Conservation (phyloP, 2,113 vertebrate species). For the Sturnira hondurensis region DNA sequence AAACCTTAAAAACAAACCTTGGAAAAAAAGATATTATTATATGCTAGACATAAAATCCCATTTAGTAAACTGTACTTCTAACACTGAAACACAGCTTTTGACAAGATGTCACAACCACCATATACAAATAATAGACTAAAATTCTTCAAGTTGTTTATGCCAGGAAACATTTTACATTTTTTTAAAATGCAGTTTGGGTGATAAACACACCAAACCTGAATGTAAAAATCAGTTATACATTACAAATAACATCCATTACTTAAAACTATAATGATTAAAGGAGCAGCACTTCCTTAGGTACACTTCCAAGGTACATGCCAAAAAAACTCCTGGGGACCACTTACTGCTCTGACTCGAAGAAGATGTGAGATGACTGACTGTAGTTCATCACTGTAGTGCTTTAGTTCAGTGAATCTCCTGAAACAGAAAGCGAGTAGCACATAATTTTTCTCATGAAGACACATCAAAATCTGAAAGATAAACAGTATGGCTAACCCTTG, state of each 20-base stretch:
- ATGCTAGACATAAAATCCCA: neutral
- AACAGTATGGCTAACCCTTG: neutral
- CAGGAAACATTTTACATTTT: neutral
- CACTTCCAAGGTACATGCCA: neutral
- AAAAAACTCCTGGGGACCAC: constrained; percentile 67
- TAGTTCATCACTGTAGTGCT: constrained; percentile 93
- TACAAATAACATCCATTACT: neutral
- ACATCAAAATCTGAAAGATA: constrained; percentile 57
- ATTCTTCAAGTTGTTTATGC: neutral
- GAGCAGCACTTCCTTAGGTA: neutral
- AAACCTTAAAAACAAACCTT: neutral
- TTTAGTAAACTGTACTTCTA: neutral
- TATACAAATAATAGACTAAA: neutral
- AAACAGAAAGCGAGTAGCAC: constrained; percentile 75
- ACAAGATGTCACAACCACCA: neutral
- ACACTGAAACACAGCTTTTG: neutral
- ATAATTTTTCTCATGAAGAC: constrained; percentile 74
- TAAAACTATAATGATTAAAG: neutral
- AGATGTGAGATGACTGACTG: constrained; percentile 94
- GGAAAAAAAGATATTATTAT: neutral
- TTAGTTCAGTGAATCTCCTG: constrained; percentile 92
- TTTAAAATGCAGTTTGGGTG: neutral
- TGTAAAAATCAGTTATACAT: neutral
- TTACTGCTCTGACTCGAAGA: constrained; percentile 92
- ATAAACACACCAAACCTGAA: neutral